Percentiles rank a stretch among this genome's conserved stretches.
phyloP scores from a whole-genome alignment of 2,888 invertebrate genomes.

The Lasioglossum pauxillum region DNA sequence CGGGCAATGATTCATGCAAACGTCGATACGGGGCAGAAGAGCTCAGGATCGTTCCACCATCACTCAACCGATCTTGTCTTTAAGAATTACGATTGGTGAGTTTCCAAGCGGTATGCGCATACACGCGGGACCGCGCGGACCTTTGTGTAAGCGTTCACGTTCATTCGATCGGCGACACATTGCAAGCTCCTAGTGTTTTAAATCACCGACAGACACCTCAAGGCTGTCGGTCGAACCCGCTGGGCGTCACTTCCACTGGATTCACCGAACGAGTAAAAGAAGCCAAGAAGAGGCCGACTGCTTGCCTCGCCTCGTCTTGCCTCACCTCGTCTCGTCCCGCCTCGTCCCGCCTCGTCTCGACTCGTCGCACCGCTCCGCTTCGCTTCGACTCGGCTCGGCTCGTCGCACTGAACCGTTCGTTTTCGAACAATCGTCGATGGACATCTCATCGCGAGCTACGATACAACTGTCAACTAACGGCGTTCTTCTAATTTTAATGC shows the following conservation, averaged over 20 bases:
- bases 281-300: constrained; percentile 26
- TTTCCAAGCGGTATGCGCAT: constrained; percentile 47
- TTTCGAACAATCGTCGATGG: constrained; percentile 40
- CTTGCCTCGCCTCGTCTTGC: neutral
- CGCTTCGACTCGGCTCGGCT: neutral
- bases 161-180: constrained; percentile 76
- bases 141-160: constrained; percentile 45
- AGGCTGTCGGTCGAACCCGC: constrained; percentile 76
- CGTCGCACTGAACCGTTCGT: constrained; percentile 23
- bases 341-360: neutral
- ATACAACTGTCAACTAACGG: constrained; percentile 1
- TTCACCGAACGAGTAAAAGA: constrained; percentile 37
- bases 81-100: constrained; percentile 56
- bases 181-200: constrained; percentile 79
- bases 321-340: neutral
- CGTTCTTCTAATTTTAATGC: constrained; percentile 15
- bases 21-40: constrained; percentile 41
- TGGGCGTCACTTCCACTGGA: constrained; percentile 66
- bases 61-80: constrained; percentile 49
- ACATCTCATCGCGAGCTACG: constrained; percentile 21
- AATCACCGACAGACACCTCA: constrained; percentile 82
- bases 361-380: neutral
- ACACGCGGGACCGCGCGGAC: constrained; percentile 33
- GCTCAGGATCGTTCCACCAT: constrained; percentile 60
- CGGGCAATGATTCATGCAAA: constrained; percentile 47